These are phyloP conservation scores for Drosophila setosimentum DNA, from an alignment of 2,888 invertebrate genomes.

Conservation along the genomic window DNA sequence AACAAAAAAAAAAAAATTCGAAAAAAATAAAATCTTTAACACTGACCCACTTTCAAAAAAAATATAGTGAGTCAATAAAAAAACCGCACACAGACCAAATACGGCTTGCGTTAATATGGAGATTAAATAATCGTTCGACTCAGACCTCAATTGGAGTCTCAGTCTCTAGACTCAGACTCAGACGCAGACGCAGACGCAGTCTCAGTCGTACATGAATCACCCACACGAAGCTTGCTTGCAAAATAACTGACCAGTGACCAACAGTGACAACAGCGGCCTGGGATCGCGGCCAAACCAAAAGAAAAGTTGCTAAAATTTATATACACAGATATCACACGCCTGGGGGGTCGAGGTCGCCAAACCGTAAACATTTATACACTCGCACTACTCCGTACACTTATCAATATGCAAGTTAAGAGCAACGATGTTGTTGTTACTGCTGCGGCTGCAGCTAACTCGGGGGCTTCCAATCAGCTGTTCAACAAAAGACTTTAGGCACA, in stretches of 20 bases:
- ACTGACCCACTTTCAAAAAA: slow-evolving; percentile 72
- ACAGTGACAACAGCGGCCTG: slow-evolving; percentile 45
- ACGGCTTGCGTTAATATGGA: slow-evolving; percentile 71
- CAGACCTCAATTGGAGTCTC: slow-evolving; percentile 41
- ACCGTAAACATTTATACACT: slow-evolving; percentile 69
- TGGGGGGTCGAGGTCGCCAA: slow-evolving; percentile 78
- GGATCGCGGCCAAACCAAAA: slow-evolving; percentile 45
- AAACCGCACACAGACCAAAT: slow-evolving; percentile 68
- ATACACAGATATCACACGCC: slow-evolving; percentile 65
- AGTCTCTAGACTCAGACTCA: slow-evolving; percentile 33
- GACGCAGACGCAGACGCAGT: slow-evolving; percentile 20
- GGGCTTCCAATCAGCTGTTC: slow-evolving; percentile 72
- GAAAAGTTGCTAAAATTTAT: slow-evolving; percentile 69
- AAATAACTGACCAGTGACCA: slow-evolving; percentile 53
- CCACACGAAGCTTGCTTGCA: slow-evolving; percentile 55
- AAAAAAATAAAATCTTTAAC: slow-evolving; percentile 67
- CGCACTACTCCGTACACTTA: slow-evolving; percentile 48
- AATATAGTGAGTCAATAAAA: slow-evolving; percentile 73
- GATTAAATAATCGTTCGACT: slow-evolving; percentile 71
- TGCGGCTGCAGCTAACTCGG: slow-evolving; percentile 25
- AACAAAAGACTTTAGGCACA: slow-evolving; percentile 75
- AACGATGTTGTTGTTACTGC: slow-evolving; percentile 19
- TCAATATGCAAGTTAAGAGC: slow-evolving; percentile 65
- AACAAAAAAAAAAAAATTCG: slow-evolving; percentile 30
- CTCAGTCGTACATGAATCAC: slow-evolving; percentile 49